These are phyloP conservation scores for Idaea aversata DNA, from an alignment of 2,888 invertebrate genomes.

Conservation along the genomic window DNA sequence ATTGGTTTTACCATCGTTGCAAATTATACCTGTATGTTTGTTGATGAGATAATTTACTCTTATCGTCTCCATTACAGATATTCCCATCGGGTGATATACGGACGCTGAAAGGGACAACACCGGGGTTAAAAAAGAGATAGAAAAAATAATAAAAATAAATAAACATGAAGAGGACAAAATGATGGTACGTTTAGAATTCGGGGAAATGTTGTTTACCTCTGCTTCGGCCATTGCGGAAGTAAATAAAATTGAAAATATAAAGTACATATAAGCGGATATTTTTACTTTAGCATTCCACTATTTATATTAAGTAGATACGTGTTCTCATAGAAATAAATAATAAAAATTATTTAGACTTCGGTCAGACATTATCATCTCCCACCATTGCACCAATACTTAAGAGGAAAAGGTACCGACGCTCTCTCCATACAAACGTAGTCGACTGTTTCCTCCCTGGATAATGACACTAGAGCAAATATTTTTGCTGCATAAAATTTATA, in stretches of 20 bases:
- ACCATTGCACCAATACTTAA: no score
- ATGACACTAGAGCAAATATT: no score
- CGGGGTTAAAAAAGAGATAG: constrained; percentile 66
- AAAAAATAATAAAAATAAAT: constrained; percentile 37
- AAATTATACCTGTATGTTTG: constrained; percentile 87
- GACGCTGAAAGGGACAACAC: constrained; percentile 81
- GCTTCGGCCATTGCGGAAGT: constrained; percentile 69
- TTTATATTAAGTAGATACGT: constrained; percentile 4
- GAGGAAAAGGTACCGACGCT: no score
- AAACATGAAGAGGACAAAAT: constrained; percentile 44
- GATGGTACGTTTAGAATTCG: constrained; percentile 48
- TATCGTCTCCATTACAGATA: constrained; percentile 84
- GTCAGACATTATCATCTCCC: no score
- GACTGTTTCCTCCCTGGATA: no score
- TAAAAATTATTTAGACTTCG: neutral
- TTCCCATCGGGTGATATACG: constrained; percentile 81
- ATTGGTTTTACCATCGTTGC: constrained; percentile 29
- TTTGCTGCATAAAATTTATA: no score
- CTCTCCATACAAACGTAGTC: no score
- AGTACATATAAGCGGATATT: constrained; percentile 39
- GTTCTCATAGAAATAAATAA: neutral
- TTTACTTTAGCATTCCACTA: constrained; percentile 28
- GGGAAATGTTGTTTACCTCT: constrained; percentile 63
- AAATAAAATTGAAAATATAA: constrained; percentile 50
- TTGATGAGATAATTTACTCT: constrained; percentile 84